phyloP scores from a whole-genome alignment of 1,140 invertebrate genomes.

The Drosophila paulistorum region DNA sequence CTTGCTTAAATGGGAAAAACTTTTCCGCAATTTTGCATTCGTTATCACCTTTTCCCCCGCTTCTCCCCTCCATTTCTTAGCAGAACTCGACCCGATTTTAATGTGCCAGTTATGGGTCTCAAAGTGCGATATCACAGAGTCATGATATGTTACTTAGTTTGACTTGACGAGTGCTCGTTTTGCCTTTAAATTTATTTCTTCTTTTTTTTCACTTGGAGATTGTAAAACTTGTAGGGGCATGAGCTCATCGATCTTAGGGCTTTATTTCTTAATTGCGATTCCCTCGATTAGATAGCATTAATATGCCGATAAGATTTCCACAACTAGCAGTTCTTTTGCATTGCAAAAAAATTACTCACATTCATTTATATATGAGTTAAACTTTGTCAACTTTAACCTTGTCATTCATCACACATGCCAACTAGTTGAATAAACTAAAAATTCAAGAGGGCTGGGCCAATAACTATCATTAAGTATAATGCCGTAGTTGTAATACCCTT shows the following conservation, averaged over 20 bases:
- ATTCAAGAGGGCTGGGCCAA: background rate
- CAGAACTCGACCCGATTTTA: slow-evolving; percentile 41
- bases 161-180: background rate
- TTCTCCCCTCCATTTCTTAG: background rate
- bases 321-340: background rate
- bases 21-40: slow-evolving; percentile 72
- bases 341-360: background rate
- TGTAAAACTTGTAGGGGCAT: slow-evolving; percentile 22
- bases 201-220: slow-evolving; percentile 2
- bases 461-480: too few relatives aligned
- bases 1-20: slow-evolving; percentile 37
- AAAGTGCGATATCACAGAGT: slow-evolving; percentile 62
- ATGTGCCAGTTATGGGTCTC: slow-evolving; percentile 58
- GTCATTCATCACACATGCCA: slow-evolving; percentile 22
- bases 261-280: slow-evolving; percentile 21
- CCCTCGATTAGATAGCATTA: slow-evolving; percentile 5
- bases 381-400: slow-evolving; percentile 10
- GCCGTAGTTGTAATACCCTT: too few relatives aligned
- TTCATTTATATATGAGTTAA: background rate
- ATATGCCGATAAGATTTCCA: slow-evolving; percentile 13
- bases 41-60: slow-evolving; percentile 63
- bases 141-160: slow-evolving; percentile 46
- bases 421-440: slow-evolving; percentile 7
- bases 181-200: background rate
- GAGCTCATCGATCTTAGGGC: slow-evolving; percentile 35